Evolutionary conservation across 2,888 invertebrate species (phyloP), one percentile per base, ranked within the genome.

Genomic region (Sycophila texana): DNA sequence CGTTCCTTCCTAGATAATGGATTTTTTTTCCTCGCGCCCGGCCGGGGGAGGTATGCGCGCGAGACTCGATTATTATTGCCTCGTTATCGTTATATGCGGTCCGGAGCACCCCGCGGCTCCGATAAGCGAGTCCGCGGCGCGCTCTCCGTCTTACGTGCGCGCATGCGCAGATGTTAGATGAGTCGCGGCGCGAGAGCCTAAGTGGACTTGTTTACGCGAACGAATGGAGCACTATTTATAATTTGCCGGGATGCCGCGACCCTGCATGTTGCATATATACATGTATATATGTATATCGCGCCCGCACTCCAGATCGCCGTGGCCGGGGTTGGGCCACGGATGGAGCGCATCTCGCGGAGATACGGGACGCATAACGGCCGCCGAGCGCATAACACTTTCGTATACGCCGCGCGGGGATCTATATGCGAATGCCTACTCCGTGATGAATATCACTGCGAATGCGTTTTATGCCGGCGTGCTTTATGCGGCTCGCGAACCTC

Each of bases 61-160:
- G 68, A 61, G 18, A 81, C 71, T 74, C 82, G 87, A 88, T 88
- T 88, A 87, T 88, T 87, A 88, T 87, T 88, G 86, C 86, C 88
- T 88, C 86, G 87, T 88, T 88, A 88, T 86, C 87, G 86, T 83
- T 82, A 82, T 78, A 80, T 81, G 53, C 57, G 26, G 18, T 26
- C 30, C n/a, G 39, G 49, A 61, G 60, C 30, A 68, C 77, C 77
- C 65, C 63, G 58, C 55, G 74, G 63, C 4, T 65, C 13, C 66
- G 63, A 72, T 63, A 78, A 80, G 67, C 66, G 49, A n/a, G 20
- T 22, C 53, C 18, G 16, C 13, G 61, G 51, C 58, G 55, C 58
- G 57, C 47, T 49, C 60, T 60, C 72, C 39, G 39, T 4, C 39
- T 39, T 13, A 57, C n/a, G 16, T n/a, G 26, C 26, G 22, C n/a